Conservation (phyloP, 2,113 vertebrate genomes). For the Triplophysa dalaica region DNA sequence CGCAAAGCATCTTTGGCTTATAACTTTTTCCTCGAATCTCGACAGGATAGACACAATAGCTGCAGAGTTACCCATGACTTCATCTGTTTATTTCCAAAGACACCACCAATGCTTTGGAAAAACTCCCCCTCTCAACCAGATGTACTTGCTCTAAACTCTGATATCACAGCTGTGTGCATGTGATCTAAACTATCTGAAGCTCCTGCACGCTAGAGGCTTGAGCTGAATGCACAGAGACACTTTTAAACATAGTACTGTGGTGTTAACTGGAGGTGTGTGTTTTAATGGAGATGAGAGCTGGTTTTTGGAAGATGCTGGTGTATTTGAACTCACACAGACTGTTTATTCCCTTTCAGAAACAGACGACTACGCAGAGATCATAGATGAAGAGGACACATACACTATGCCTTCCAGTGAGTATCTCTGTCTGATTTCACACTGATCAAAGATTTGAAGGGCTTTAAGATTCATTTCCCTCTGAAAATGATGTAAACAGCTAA, state of each 20-base stretch:
- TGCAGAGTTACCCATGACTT: constrained; percentile 66
- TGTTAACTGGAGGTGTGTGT: constrained; percentile 46
- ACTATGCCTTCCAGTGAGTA: constrained; percentile 99
- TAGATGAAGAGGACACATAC: constrained; percentile 98
- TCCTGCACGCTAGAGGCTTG: constrained; percentile 6
- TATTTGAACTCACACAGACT: constrained; percentile 5
- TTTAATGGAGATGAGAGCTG: constrained; percentile 47
- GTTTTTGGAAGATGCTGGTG: not conserved
- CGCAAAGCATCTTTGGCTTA: not conserved
- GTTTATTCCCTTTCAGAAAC: constrained; percentile 81
- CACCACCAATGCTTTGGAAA: constrained; percentile 62
- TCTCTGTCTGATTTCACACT: not conserved
- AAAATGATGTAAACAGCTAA: not conserved
- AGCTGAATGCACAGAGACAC: not conserved
- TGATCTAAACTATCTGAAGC: constrained; percentile 39
- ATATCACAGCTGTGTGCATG: constrained; percentile 51
- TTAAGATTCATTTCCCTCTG: not conserved
- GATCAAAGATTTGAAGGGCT: not conserved
- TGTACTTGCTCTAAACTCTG: constrained; percentile 53
- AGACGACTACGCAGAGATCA: constrained; percentile 98
- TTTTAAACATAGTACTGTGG: constrained; percentile 17
- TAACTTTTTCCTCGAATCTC: constrained; percentile 25
- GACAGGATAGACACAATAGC: constrained; percentile 34
- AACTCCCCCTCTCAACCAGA: constrained; percentile 16
- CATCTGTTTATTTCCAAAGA: constrained; percentile 64